phyloP scores from a whole-genome alignment of 2,888 invertebrate species.

The Auanema freiburgensis region DNA sequence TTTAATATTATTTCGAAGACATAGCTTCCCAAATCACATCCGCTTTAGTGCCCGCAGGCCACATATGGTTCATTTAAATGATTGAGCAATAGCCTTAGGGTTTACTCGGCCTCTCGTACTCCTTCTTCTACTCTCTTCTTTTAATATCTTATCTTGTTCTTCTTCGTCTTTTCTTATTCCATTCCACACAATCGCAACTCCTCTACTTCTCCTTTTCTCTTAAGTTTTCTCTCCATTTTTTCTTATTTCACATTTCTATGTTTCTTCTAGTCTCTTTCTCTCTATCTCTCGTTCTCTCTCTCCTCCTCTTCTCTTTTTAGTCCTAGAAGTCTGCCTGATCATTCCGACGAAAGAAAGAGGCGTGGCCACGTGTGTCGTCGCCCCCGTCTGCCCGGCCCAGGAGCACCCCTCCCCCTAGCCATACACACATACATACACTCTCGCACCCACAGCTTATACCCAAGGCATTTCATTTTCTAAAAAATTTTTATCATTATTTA shows the following conservation, averaged over 20 bases:
- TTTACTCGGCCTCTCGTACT: not conserved
- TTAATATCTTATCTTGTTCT: constrained; percentile 2
- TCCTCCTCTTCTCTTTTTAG: not conserved
- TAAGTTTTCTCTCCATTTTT: constrained; percentile 9
- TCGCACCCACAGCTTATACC: not conserved
- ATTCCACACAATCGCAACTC: constrained; percentile 8
- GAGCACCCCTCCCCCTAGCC: not conserved
- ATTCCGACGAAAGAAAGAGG: constrained; percentile 3
- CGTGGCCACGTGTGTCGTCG: not conserved
- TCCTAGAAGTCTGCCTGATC: constrained; percentile 5
- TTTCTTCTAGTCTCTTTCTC: constrained; percentile 11
- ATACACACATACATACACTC: too few species aligned
- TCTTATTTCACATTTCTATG: not conserved
- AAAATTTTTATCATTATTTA: not conserved
- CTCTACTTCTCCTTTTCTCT: constrained; percentile 13
- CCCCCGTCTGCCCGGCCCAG: not conserved
- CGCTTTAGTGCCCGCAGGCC: too few species aligned
- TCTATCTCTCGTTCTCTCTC: constrained; percentile 7
- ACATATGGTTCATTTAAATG: too few species aligned
- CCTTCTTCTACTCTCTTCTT: constrained; percentile 1
- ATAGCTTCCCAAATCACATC: too few species aligned
- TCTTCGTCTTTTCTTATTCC: not conserved
- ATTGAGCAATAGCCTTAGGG: too few species aligned
- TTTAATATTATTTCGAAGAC: too few species aligned
- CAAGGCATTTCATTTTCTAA: constrained; percentile 2